Conservation (phyloP, 2,113 vertebrate genomes). For the Spea multiplicata region DNA sequence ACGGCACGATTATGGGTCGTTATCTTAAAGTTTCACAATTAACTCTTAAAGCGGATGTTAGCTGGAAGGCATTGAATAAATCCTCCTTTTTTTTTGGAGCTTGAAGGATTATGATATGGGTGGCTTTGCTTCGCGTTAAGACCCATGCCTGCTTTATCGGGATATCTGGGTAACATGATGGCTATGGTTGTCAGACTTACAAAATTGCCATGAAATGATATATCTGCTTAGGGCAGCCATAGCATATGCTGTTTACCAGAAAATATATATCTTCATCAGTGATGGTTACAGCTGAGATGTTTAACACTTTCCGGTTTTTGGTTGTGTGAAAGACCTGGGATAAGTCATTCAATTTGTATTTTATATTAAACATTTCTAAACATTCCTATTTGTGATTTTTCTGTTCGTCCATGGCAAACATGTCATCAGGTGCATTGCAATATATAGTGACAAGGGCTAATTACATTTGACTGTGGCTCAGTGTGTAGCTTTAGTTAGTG, state of each 20-base stretch:
- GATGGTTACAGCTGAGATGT: not conserved
- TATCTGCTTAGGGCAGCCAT: conserved; percentile 11
- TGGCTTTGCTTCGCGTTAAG: no score
- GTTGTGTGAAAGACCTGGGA: not conserved
- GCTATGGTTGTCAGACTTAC: conserved; percentile 1
- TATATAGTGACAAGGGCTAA: not conserved
- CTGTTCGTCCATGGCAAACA: not conserved
- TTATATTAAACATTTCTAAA: conserved; percentile 1
- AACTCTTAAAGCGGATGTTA: no score
- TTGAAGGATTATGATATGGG: not conserved
- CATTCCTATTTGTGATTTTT: not conserved
- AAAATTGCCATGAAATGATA: conserved; percentile 12
- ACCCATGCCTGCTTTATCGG: not conserved
- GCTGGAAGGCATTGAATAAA: no score
- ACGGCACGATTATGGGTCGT: no score
- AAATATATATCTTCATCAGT: conserved; percentile 26
- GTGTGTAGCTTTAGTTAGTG: not conserved
- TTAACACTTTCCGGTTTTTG: not conserved
- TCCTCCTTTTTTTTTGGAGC: no score
- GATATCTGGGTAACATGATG: conserved; percentile 9
- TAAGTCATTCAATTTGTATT: not conserved
- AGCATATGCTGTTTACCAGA: conserved; percentile 8
- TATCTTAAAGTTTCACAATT: no score
- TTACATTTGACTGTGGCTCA: not conserved
- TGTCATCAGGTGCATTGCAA: not conserved